Base-by-base conservation (phyloP, 2,797 vertebrate genomes). In the Aeoliscus strigatus region DNA sequence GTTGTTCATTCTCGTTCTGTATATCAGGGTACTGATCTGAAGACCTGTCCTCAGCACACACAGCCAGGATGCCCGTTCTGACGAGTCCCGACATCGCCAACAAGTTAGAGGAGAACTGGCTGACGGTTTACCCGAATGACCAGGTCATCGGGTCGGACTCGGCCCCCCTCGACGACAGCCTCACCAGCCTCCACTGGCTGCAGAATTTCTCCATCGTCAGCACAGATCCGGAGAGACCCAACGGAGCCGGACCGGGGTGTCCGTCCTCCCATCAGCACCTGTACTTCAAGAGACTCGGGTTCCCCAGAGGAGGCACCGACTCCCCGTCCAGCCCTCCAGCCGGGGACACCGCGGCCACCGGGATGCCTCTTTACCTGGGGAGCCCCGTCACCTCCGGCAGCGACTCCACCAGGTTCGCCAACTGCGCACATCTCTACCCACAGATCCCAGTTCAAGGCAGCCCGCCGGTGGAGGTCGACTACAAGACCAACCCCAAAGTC, bases 121-220 rank as follows among this genome's bases (percentile, higher is more conserved):
- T 87, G 68, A 42, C 67, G 58, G 70, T 77, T 13, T 73, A 81
- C 27, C 79, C 84, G 17, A 85, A 86, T 32, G 87, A 88, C 10
- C 78, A 64, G 60, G 69, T 70, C 51, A 50, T 51, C n/a, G 61
- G 64, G 11, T 48, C 56, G 17, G 88, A 85, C 37, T 73, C 81
- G 0, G 55, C 54, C n/a, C 75, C 76, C 5, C 68, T 86, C 36
- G 91, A 92, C 44, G 91, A 92, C 82, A 93, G 91, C 54, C 87
- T 92, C 28, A 93, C 91, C 64, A 92, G 86, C 70, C 87, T 93
- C 15, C 90, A 93, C 67, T 92, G 91, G 91, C 89, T 93, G 0
- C 91, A 92, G 76, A 91, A 91, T 75, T 93, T 92, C 79, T 91
- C 90, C 61, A 91, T 93, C 70, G 66, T 88, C 27, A 88, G 81